Base-by-base conservation (phyloP, 2,797 vertebrate species). In the Centropyge bicolor region DNA sequence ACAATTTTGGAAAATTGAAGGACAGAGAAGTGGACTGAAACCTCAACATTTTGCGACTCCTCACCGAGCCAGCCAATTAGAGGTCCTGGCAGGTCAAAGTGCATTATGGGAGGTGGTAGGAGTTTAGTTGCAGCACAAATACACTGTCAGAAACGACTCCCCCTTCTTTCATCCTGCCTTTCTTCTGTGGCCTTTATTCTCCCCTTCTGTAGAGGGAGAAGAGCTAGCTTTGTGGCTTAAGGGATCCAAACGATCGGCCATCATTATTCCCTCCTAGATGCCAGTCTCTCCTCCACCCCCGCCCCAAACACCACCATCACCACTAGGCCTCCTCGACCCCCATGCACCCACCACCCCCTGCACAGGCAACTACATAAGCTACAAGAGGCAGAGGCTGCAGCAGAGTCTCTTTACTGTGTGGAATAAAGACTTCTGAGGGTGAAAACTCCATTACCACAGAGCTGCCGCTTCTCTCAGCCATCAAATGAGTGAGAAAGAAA, bases 191-290 rank as follows among this genome's bases (percentile, higher is more conserved):
- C 95, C 95, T 96, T 97, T 96, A 62, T 96, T 95, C 95, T 96
- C 93, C 93, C 93, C 62, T 64, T 80, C 80, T 80, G 95, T 94
- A 94, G 95, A 95, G 92, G 94, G 46, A 91, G 86, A 95, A 95
- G 92, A 92, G 92, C 93, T 95, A 90, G 95, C 96, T 96, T 96
- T 96, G 95, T 96, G 95, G 95, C 97, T 96, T 95, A 96, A 97
- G 96, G 96, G 96, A 96, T 97, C 95, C 95, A 95, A 96, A 97
- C 95, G 94, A 96, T 95, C 93, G 93, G 94, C 95, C 94, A 95
- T 97, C 96, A 97, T 96, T 97, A 97, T 96, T 96, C 95, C 96
- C 95, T 94, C 96, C 96, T 94, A 96, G 96, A 97, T 97, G 95
- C 96, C 95, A 95, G 95, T 95, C 94, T 95, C 43, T 67, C 57